Percentiles rank a stretch among this genome's conserved stretches.
Conservation (phyloP, 2,888 invertebrate species). For the Pycnomerus fuliginosus region DNA sequence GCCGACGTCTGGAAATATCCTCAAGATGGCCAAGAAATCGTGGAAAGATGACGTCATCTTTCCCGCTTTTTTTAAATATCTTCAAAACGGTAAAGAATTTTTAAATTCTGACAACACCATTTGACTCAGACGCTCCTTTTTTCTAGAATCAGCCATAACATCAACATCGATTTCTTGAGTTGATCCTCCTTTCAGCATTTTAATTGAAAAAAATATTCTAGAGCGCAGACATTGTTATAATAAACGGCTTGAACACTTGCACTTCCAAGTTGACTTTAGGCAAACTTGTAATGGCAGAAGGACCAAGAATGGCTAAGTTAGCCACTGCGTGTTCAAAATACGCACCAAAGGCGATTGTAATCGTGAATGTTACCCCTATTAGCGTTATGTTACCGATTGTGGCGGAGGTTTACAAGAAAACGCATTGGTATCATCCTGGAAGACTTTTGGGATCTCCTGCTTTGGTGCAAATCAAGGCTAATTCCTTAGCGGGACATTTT, state of each 20-base stretch:
- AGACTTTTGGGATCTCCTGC: conserved; percentile 47
- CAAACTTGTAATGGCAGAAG: conserved; percentile 40
- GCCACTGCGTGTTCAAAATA: conserved; percentile 56
- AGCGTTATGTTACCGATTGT: conserved; percentile 59
- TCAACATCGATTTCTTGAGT: too few species aligned
- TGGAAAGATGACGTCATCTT: too few species aligned
- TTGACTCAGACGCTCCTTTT: too few species aligned
- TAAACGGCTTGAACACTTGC: conserved; percentile 34
- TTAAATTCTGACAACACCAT: too few species aligned
- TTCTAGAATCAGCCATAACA: too few species aligned
- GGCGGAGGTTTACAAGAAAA: conserved; percentile 52
- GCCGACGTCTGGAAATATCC: too few species aligned
- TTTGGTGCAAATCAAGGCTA: conserved; percentile 55
- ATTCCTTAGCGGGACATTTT: conserved; percentile 62
- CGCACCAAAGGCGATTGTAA: conserved; percentile 58
- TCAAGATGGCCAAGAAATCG: too few species aligned
- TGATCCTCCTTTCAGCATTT: too few species aligned
- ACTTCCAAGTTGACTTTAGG: conserved; percentile 30
- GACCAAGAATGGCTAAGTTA: conserved; percentile 38
- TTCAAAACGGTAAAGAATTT: too few species aligned
- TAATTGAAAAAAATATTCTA: conserved; percentile 24
- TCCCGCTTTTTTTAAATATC: too few species aligned
- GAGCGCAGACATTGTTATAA: conserved; percentile 47
- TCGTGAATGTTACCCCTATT: conserved; percentile 57
- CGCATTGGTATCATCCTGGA: conserved; percentile 49